Base-by-base conservation (phyloP, 64 coral and sea anemone genomes). In the Hydrozoanthus tunicans region DNA sequence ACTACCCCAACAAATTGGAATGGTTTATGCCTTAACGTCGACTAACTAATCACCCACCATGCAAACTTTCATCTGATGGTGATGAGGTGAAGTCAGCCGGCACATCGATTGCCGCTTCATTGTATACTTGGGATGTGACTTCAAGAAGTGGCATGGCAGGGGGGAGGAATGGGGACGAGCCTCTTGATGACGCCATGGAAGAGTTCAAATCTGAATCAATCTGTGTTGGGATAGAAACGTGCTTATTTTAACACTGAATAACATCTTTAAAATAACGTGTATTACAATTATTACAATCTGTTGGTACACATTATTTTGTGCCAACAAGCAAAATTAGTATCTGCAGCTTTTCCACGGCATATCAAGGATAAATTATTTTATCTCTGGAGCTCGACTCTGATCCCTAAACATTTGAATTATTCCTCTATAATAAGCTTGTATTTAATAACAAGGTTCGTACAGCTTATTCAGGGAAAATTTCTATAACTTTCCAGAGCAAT, bases 141-240 rank as follows among this genome's bases (percentile, higher is more conserved):
- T 94, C 83, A 17, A 98, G 93, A 27, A 98, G 79, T 17, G 96
- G 96, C 96, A 98, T 98, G 26, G 96, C 96, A 23, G 96, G 96
- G 70, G 96, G 96, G 54, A 98, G 96, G 91, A 98, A 98, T 81
- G 96, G 96, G 9, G 96, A 98, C 0, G 96, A 98, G 3, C 96
- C 96, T 69, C 96, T 77, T 4, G 96, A 98, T 55, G 96, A 98
- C 0, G 90, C 93, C 76, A 93, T 89, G 51, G 96, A 98, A 2
- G 96, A 98, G 58, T 92, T 90, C 58, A 98, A 66, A 60, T 98
- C 96, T 53, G 96, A 98, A 82, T 94, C 95, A 92, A 98, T 98
- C 95, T 98, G 90, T 74, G 51, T 72, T 67, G 10, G 52, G 8
- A 78, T 15, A 32, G 65, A 5, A 64, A 56, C 3, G 27, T 74